These are phyloP conservation scores for Meganola albula DNA, from an alignment of 2,888 invertebrate genomes.

Conservation along the genomic window DNA sequence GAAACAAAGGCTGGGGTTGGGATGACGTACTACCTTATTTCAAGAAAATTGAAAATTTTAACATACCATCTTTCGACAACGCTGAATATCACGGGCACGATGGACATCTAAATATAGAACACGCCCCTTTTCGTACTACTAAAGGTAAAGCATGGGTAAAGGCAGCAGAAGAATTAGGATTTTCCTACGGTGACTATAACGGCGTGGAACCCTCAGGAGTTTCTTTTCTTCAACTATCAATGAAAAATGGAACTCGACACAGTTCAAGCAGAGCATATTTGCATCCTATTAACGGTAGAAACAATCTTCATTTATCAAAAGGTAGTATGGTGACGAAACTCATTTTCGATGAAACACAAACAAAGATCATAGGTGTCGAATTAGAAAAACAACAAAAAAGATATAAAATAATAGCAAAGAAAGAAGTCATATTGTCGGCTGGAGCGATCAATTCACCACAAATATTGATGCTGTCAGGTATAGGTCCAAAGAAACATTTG, in stretches of 20 bases:
- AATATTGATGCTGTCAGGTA: constrained; percentile 87
- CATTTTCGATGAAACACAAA: constrained; percentile 73
- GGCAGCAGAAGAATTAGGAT: constrained; percentile 79
- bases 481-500: constrained; percentile 81
- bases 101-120: constrained; percentile 77
- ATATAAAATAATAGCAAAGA: constrained; percentile 77
- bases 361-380: constrained; percentile 78
- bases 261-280: constrained; percentile 83
- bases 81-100: constrained; percentile 71
- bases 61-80: constrained; percentile 75
- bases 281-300: constrained; percentile 75
- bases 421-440: constrained; percentile 85
- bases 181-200: constrained; percentile 79
- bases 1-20: constrained; percentile 86
- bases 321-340: constrained; percentile 78
- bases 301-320: constrained; percentile 80
- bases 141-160: constrained; percentile 78
- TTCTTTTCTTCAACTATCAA: constrained; percentile 79
- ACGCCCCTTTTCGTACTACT: constrained; percentile 70
- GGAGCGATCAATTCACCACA: constrained; percentile 89
- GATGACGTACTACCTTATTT: constrained; percentile 85
- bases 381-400: constrained; percentile 70
- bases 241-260: constrained; percentile 81
- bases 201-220: constrained; percentile 80
- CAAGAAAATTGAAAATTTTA: constrained; percentile 85